phyloP scores from a whole-genome alignment of 2,888 invertebrate species.

The Platycheirus albimanus region DNA sequence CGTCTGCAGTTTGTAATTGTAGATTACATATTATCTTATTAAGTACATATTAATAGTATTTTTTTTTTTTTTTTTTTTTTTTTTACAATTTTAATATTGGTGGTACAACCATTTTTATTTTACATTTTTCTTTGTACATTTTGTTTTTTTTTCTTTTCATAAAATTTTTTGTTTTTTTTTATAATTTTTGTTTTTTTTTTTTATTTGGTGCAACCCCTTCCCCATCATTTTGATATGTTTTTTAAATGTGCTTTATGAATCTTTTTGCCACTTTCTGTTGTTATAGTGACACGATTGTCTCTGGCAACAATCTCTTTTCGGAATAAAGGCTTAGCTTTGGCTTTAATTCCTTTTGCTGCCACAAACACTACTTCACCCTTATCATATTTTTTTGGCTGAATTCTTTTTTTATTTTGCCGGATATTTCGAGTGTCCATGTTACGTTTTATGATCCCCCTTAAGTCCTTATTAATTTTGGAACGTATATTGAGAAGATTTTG shows the following conservation, averaged over 20 bases:
- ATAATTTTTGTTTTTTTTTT: too few relatives aligned
- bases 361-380: constrained; percentile 14
- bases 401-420: constrained; percentile 5
- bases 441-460: constrained; percentile 1
- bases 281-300: constrained; percentile 34
- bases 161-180: too few relatives aligned
- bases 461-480: constrained; percentile 5
- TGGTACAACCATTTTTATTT: too few relatives aligned
- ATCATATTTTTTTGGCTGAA: constrained; percentile 3
- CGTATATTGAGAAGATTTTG: constrained; percentile 4
- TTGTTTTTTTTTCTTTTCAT: too few relatives aligned
- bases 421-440: constrained; percentile 1
- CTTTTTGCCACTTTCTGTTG: constrained; percentile 21
- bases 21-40: too few relatives aligned
- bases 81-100: too few relatives aligned
- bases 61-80: too few relatives aligned
- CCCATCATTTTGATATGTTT: background rate
- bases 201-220: too few relatives aligned
- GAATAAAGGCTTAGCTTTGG: background rate
- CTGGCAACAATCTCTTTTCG: constrained; percentile 32
- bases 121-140: too few relatives aligned
- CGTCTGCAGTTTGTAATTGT: too few relatives aligned
- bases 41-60: too few relatives aligned
- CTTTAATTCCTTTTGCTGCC: constrained; percentile 9
- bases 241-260: background rate